Conservation (phyloP, 2,888 invertebrate genomes). For the Agriopis aurantiaria region DNA sequence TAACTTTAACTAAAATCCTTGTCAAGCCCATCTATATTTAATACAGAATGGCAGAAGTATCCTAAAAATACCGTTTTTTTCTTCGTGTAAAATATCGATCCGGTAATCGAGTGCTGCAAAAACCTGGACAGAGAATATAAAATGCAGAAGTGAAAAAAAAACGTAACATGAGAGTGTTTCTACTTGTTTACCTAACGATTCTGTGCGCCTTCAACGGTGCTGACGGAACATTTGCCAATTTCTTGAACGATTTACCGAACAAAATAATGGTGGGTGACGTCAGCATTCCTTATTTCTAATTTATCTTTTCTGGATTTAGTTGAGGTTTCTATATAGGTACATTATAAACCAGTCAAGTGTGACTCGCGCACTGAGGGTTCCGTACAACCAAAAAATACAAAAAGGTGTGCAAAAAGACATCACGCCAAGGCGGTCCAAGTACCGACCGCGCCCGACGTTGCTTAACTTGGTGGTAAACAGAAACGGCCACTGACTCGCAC, state of each 20-base stretch:
- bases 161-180: not conserved
- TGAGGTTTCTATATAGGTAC: no score
- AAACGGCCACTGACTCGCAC: no score
- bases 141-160: constrained; percentile 2
- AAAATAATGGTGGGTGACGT: constrained; percentile 34
- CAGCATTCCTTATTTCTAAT: constrained; percentile 6
- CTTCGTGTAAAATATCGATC: not conserved
- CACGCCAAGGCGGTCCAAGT: no score
- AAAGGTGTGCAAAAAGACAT: no score
- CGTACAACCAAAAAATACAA: no score
- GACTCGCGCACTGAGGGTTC: no score
- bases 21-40: no score
- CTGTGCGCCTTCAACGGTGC: constrained; percentile 5
- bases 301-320: not conserved
- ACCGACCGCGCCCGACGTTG: no score
- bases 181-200: constrained; percentile 15
- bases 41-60: no score
- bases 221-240: constrained; percentile 31
- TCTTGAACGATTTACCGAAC: constrained; percentile 31
- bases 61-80: not conserved
- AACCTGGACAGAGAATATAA: not conserved
- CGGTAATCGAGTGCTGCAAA: not conserved
- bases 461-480: no score
- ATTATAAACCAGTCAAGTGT: no score
- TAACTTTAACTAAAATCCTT: no score